phyloP scores from a whole-genome alignment of 2,113 vertebrate species.

The Recurvirostra avosetta region DNA sequence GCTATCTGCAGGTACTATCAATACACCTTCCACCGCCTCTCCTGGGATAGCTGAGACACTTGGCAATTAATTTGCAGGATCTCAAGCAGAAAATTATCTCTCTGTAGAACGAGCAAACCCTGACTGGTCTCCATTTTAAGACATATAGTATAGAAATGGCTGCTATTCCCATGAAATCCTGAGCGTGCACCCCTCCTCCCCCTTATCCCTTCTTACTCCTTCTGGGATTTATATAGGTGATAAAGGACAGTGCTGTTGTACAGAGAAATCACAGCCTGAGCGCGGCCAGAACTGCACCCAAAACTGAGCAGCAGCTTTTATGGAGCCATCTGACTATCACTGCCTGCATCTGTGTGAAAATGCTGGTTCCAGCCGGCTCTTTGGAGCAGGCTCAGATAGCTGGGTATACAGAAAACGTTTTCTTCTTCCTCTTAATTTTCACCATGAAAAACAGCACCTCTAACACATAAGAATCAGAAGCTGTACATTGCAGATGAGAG shows the following conservation, averaged over 20 bases:
- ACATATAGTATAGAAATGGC: slow-evolving; percentile 8
- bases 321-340: not conserved
- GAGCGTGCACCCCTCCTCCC: not conserved
- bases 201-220: not conserved
- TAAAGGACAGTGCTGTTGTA: not conserved
- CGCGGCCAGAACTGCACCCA: not conserved
- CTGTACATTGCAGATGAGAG: not conserved
- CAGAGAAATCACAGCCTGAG: not conserved
- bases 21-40: slow-evolving; percentile 23
- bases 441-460: not conserved
- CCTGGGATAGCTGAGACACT: slow-evolving; percentile 56
- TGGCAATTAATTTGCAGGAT: slow-evolving; percentile 63
- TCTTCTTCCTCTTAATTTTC: not conserved
- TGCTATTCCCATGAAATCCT: not conserved
- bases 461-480: not conserved
- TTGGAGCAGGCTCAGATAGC: not conserved
- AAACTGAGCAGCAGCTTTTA: not conserved
- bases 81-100: slow-evolving; percentile 62
- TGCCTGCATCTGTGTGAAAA: not conserved
- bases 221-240: not conserved
- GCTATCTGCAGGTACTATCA: slow-evolving; percentile 53
- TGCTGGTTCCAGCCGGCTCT: not conserved
- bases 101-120: not conserved
- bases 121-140: slow-evolving; percentile 34
- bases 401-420: not conserved